Percentiles rank a stretch among this genome's conserved stretches.
Evolutionary conservation across 2,888 invertebrate genomes (phyloP).

Genomic region (Buathra laborator): DNA sequence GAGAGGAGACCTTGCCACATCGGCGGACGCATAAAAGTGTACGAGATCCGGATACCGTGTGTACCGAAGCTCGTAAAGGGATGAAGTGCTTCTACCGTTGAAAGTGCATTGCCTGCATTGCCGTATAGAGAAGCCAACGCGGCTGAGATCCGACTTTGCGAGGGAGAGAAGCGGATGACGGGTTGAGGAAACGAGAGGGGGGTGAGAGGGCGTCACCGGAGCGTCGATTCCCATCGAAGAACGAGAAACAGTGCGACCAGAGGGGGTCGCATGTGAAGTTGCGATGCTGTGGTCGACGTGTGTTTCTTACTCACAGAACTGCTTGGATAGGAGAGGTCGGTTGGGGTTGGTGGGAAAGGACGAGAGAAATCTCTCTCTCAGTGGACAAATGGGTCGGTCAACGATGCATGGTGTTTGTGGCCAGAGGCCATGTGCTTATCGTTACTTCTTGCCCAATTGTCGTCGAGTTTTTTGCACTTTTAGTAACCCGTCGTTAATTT

Average conservation of each 20-base stretch:
- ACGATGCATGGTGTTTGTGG: conserved; percentile 35
- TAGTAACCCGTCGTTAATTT: too few species aligned
- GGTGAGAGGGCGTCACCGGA: neutral
- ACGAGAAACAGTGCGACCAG: neutral
- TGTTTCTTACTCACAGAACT: neutral
- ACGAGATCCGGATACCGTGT: conserved; percentile 52
- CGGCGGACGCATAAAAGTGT: conserved; percentile 55
- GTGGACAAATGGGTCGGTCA: conserved; percentile 34
- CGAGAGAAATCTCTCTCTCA: neutral
- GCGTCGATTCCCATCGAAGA: neutral
- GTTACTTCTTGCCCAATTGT: conserved; percentile 8
- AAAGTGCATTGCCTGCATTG: neutral
- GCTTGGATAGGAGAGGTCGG: neutral
- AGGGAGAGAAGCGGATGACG: neutral
- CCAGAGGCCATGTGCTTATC: conserved; percentile 7
- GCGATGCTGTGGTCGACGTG: neutral
- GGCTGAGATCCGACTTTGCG: conserved; percentile 3
- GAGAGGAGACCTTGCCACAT: conserved; percentile 31
- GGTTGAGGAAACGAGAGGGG: neutral
- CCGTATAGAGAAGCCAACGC: neutral
- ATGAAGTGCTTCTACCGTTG: conserved; percentile 23
- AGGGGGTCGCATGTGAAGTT: neutral
- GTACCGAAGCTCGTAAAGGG: conserved; percentile 62
- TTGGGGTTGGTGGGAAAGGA: neutral
- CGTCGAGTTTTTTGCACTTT: conserved; percentile 11